Evolutionary conservation across 2,113 vertebrate species (phyloP).

Genomic region (Calypte anna): DNA sequence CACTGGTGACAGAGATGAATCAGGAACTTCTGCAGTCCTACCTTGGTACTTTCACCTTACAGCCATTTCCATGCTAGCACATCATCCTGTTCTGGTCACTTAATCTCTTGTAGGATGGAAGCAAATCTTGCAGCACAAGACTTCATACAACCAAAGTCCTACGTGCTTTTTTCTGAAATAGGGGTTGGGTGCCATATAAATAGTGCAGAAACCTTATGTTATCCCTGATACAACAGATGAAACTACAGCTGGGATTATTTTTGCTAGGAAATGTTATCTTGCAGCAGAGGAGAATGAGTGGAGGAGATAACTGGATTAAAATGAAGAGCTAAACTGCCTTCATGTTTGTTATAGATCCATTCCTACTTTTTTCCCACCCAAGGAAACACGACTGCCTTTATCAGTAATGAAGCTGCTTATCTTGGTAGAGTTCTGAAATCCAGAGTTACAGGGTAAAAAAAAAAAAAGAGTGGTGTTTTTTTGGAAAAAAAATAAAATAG

Average conservation of each 20-base stretch:
- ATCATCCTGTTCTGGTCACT: neutral
- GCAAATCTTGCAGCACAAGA: neutral
- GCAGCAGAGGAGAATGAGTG: neutral
- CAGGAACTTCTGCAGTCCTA: neutral
- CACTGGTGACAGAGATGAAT: neutral
- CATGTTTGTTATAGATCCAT: neutral
- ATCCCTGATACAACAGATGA: neutral
- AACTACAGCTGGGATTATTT: slow-evolving; percentile 1
- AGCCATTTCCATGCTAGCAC: neutral
- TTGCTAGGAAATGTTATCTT: neutral
- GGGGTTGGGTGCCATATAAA: neutral
- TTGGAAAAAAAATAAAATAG: neutral
- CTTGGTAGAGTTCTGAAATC: neutral
- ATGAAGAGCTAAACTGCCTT: neutral
- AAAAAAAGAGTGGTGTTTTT: neutral
- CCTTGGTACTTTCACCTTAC: neutral
- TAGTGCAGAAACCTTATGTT: neutral
- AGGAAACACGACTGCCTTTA: neutral
- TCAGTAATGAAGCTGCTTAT: slow-evolving; percentile 8
- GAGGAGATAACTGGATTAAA: slow-evolving; percentile 11
- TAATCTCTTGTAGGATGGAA: neutral
- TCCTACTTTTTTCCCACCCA: neutral
- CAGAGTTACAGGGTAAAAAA: neutral
- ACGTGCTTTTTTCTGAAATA: neutral
- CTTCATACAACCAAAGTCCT: neutral